Evolutionary conservation across 1,140 invertebrate species (phyloP).

Genomic region (Wiebesia pumilae): DNA sequence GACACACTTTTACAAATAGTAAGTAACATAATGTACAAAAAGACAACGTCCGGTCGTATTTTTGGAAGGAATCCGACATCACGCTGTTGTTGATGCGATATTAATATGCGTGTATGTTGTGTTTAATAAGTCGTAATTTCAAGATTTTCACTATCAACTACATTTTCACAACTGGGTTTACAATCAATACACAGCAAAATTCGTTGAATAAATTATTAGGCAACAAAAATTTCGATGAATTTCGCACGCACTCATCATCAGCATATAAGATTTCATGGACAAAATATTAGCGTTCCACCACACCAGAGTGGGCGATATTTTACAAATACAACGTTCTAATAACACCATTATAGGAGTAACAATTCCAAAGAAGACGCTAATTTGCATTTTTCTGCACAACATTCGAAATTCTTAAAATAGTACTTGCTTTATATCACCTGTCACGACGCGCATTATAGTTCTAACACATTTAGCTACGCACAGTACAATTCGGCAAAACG

Average conservation of each 20-base stretch:
- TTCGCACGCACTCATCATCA: neutral
- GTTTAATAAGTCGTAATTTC: neutral
- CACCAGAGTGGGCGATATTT: neutral
- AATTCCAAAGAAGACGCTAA: neutral
- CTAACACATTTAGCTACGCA: neutral
- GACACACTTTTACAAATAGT: neutral
- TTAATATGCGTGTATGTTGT: neutral
- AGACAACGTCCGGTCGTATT: neutral
- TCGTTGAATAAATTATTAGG: neutral
- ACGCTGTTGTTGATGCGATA: neutral
- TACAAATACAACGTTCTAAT: neutral
- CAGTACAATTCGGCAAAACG: neutral
- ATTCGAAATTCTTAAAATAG: neutral
- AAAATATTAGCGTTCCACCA: neutral
- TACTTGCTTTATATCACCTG: neutral
- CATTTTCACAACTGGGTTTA: neutral
- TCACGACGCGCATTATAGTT: neutral
- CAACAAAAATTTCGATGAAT: neutral
- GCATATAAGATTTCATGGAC: neutral
- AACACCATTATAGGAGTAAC: neutral
- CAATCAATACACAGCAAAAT: neutral
- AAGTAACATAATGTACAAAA: neutral
- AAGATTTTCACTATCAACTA: no score
- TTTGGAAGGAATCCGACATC: neutral
- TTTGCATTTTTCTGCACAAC: neutral